A percentile compares a stretch with the other conserved stretches of the same genome.
These are phyloP conservation scores for Rhadina sibilatrix DNA, from an alignment of 2,113 vertebrate species.

Conservation along the genomic window DNA sequence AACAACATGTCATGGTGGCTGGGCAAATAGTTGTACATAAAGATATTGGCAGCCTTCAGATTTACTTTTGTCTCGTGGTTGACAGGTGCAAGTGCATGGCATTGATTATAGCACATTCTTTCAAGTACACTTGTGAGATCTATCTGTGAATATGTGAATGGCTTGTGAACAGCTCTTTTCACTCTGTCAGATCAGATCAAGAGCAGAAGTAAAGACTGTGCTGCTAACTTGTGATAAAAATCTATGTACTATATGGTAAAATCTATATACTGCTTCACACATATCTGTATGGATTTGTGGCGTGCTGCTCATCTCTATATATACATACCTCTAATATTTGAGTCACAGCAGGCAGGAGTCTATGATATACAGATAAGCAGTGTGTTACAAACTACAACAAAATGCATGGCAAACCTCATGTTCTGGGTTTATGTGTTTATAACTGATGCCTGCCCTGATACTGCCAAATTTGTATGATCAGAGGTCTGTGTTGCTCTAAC, in stretches of 20 bases:
- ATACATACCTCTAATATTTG: neutral
- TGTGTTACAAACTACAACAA: neutral
- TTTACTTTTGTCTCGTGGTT: neutral
- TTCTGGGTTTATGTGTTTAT: neutral
- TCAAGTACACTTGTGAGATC: neutral
- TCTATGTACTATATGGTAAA: neutral
- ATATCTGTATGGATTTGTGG: neutral
- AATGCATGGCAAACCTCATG: neutral
- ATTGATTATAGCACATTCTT: neutral
- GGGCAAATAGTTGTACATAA: neutral
- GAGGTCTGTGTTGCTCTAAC: neutral
- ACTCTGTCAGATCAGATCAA: conserved; percentile 8
- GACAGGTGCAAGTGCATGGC: neutral
- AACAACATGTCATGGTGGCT: neutral
- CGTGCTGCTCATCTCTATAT: neutral
- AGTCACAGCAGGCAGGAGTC: neutral
- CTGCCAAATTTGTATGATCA: neutral
- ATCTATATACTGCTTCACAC: neutral
- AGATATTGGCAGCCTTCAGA: neutral
- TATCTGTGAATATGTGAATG: neutral
- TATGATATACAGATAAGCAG: neutral
- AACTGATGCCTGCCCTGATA: neutral
- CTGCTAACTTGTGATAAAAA: neutral
- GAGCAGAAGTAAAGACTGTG: neutral
- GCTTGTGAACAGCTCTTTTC: neutral